Evolutionary conservation across 2,113 vertebrate species (phyloP), one percentile per base, ranked within the genome.

Genomic region (Heterotis niloticus): DNA sequence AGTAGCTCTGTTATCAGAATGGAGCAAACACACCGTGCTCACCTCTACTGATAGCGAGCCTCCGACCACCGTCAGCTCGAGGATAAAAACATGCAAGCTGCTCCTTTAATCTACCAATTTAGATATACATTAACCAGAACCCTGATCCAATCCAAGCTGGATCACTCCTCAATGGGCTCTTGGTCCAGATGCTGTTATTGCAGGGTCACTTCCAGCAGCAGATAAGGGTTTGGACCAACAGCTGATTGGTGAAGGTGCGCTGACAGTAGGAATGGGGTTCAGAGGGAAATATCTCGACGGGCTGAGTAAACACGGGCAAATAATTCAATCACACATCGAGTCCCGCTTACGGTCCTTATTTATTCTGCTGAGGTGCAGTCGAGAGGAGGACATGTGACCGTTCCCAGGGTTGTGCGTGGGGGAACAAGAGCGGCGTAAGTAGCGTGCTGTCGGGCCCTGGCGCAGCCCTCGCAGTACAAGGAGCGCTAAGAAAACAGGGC

Each of bases 1-100:
- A 78, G 72, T 73, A 67, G 59, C 52, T 51, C 60, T 67, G 64
- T 79, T 78, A 79, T 78, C 81, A 72, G 57, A 56, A 29, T 0
- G 17, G 29, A n/a, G 34, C 76, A 76, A 66, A 82, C 77, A 77
- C 72, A 62, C 51, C 23, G 28, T 24, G 52, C 72, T 64, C 29
- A 70, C 75, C 79, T 78, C n/a, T 70, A 20, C 66, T 83, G 81
- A 82, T 80, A 82, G 83, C 76, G 52, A 56, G 10, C 23, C 57
- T 69, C 81, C 72, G 74, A 80, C 64, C n/a, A 77, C 78, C 78
- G 74, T 82, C 72, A 52, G 20, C 66, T 76, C 76, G 28, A 10
- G 62, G 59, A 74, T 67, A 29, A 64, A 74, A 29, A 26, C 24
- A 52, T 52, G 65, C 14, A 64, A 16, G 5, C 75, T n/a, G 16